phyloP scores from a whole-genome alignment of 2,888 invertebrate species.

The Punctoribates punctum region DNA sequence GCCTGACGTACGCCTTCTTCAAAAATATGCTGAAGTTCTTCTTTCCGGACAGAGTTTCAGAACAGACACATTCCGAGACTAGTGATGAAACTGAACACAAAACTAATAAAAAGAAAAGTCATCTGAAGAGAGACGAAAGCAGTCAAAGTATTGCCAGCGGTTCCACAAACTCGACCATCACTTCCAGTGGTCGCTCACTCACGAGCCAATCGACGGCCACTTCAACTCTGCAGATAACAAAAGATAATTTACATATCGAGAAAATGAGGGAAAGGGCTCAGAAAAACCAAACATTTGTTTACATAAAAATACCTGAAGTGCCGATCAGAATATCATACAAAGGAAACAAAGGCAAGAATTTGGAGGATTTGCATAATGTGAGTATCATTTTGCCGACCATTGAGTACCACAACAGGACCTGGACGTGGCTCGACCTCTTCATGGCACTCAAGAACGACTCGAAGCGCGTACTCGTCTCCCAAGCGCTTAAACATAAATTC shows the following conservation, averaged over 20 bases:
- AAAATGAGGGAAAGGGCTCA: constrained; percentile 79
- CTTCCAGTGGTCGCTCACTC: not conserved
- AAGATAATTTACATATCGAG: constrained; percentile 43
- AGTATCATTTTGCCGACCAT: constrained; percentile 89
- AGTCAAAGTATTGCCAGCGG: constrained; percentile 38
- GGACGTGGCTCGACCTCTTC: constrained; percentile 98
- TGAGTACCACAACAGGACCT: constrained; percentile 98
- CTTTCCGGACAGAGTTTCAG: constrained; percentile 73
- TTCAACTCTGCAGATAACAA: not conserved
- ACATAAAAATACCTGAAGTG: constrained; percentile 96
- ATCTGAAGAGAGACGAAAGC: constrained; percentile 39
- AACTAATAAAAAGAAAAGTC: constrained; percentile 24
- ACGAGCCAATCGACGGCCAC: not conserved
- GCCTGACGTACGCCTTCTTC: constrained; percentile 93
- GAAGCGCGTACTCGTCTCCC: constrained; percentile 75
- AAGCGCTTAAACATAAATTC: constrained; percentile 55
- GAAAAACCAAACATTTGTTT: constrained; percentile 96
- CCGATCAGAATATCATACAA: constrained; percentile 85
- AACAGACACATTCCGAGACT: not conserved
- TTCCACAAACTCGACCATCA: not conserved
- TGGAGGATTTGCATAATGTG: constrained; percentile 91
- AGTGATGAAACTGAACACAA: constrained; percentile 26
- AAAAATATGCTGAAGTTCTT: constrained; percentile 96
- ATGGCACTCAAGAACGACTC: constrained; percentile 93
- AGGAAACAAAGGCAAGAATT: constrained; percentile 97